These are phyloP conservation scores for Brachionus sp. DNA, from an alignment of 1,140 invertebrate genomes.

Conservation along the genomic window DNA sequence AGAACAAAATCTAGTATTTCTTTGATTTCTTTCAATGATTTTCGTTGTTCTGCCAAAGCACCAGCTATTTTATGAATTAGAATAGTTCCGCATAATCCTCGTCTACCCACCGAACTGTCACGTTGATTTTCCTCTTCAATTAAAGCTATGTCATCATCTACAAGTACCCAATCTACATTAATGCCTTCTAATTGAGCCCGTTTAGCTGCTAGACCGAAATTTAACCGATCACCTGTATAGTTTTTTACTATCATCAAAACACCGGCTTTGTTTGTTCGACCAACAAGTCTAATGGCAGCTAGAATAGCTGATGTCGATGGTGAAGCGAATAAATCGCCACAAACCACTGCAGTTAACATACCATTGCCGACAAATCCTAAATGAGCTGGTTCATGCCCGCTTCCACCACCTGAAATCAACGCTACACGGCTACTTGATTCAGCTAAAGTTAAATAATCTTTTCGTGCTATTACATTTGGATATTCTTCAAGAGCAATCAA, in stretches of 20 bases:
- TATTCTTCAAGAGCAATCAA: slow-evolving; percentile 63
- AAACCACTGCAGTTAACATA: slow-evolving; percentile 71
- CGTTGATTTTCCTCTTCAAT: slow-evolving; percentile 57
- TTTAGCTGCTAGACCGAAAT: slow-evolving; percentile 78
- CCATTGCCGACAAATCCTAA: slow-evolving; percentile 75
- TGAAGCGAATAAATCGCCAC: slow-evolving; percentile 74
- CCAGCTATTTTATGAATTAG: slow-evolving; percentile 70
- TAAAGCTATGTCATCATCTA: slow-evolving; percentile 72
- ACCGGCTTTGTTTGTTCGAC: slow-evolving; percentile 50
- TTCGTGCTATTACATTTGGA: slow-evolving; percentile 62
- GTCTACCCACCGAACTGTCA: slow-evolving; percentile 63
- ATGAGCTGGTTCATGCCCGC: slow-evolving; percentile 78
- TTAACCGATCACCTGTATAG: slow-evolving; percentile 80
- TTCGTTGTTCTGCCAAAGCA: slow-evolving; percentile 67
- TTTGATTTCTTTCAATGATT: slow-evolving; percentile 62
- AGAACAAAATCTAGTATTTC: slow-evolving; percentile 47
- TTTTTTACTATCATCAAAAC: slow-evolving; percentile 65
- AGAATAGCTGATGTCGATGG: slow-evolving; percentile 70
- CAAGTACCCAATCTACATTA: slow-evolving; percentile 67
- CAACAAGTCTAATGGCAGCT: slow-evolving; percentile 66
- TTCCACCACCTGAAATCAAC: slow-evolving; percentile 72
- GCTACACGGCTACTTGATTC: slow-evolving; percentile 64
- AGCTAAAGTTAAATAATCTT: slow-evolving; percentile 62
- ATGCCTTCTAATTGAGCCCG: slow-evolving; percentile 66
- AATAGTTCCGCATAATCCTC: slow-evolving; percentile 72